A percentile compares a stretch with the other conserved stretches of the same genome.
phyloP scores from a whole-genome alignment of 2,113 vertebrate genomes.

The Micronycteris hirsuta region DNA sequence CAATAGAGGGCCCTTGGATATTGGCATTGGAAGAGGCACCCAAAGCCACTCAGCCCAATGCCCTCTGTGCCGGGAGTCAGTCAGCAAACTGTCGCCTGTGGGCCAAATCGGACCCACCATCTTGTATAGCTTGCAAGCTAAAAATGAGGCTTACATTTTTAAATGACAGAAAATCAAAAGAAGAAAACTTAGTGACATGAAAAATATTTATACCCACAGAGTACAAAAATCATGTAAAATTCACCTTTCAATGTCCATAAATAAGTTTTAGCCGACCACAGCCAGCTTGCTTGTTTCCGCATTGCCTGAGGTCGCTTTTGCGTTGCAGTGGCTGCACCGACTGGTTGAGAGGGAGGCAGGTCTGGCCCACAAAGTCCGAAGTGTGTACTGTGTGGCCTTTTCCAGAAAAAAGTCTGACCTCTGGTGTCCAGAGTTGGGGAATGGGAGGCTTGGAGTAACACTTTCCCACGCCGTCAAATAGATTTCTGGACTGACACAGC shows the following conservation, averaged over 20 bases:
- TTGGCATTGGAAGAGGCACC: background rate
- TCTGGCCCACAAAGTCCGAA: fast-evolving
- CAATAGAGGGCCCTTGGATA: no score
- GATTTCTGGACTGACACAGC: background rate
- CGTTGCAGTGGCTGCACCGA: fast-evolving
- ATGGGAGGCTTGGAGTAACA: background rate
- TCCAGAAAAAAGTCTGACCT: background rate
- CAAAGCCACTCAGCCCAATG: fast-evolving
- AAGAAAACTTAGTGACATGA: background rate
- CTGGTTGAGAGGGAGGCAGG: background rate
- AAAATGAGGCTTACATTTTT: background rate
- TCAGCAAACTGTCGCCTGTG: background rate
- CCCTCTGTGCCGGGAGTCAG: background rate
- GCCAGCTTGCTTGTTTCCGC: fast-evolving
- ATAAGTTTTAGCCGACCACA: background rate
- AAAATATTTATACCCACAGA: background rate
- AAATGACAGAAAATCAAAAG: background rate
- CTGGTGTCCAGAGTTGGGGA: background rate
- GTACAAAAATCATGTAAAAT: background rate
- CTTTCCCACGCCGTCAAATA: background rate
- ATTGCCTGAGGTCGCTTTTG: fast-evolving
- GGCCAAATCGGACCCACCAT: background rate
- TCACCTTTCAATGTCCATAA: background rate
- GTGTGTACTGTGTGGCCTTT: background rate
- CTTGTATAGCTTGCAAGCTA: background rate